Percentiles rank a stretch among this genome's conserved stretches.
phyloP scores from a whole-genome alignment of 2,113 vertebrate species.

The Anolis sagrei region DNA sequence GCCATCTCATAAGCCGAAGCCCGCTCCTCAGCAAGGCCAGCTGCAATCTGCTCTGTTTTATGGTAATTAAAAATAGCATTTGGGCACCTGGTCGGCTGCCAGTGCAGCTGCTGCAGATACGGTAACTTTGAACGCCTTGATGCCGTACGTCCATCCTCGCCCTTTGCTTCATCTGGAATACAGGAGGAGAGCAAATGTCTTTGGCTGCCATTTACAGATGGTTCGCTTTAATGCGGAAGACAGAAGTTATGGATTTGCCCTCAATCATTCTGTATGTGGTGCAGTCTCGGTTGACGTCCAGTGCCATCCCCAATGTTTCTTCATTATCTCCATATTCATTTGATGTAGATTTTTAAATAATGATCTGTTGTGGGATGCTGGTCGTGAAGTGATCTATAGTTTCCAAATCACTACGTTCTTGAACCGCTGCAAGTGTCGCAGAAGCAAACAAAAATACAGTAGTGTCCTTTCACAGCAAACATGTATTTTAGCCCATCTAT shows the following conservation, averaged over 20 bases:
- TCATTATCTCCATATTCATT: not conserved
- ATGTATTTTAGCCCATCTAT: no score
- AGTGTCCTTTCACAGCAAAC: no score
- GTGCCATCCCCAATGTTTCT: not conserved
- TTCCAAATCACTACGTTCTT: no score
- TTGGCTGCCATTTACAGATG: slow-evolving; percentile 13
- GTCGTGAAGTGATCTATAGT: no score
- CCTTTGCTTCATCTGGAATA: slow-evolving; percentile 33
- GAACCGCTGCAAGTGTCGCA: no score
- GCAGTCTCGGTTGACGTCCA: not conserved
- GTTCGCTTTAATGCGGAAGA: not conserved
- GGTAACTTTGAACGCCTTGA: slow-evolving; percentile 17
- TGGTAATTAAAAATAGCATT: slow-evolving; percentile 38
- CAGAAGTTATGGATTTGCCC: not conserved
- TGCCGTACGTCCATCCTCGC: slow-evolving; percentile 7
- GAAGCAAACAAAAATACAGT: no score
- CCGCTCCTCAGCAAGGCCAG: slow-evolving; percentile 22
- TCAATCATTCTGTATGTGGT: not conserved
- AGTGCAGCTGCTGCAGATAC: slow-evolving; percentile 29
- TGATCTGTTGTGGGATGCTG: no score
- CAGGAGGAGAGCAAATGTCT: slow-evolving; percentile 14
- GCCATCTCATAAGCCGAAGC: slow-evolving; percentile 32
- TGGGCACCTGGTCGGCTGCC: slow-evolving; percentile 33
- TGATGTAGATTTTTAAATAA: no score
- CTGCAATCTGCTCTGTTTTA: slow-evolving; percentile 45